phyloP scores from a whole-genome alignment of 2,797 vertebrate genomes.

The Mastacembelus armatus region DNA sequence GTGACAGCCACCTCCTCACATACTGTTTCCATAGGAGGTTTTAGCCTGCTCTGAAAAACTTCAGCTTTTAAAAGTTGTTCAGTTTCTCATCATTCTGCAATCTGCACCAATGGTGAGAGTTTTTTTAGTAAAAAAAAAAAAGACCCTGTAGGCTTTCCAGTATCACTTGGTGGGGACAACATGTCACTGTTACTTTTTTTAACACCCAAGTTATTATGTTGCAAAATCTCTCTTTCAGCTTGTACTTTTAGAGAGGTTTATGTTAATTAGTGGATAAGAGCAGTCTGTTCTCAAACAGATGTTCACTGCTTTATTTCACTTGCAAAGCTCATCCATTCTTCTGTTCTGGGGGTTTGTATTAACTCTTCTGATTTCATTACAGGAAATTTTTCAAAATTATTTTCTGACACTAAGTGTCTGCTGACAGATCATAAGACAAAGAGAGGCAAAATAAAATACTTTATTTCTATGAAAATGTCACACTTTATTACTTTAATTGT shows the following conservation, averaged over 20 bases:
- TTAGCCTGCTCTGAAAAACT: background rate
- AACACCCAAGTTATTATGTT: background rate
- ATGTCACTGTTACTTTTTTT: background rate
- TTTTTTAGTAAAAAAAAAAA: too few relatives aligned
- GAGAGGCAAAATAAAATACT: conserved; percentile 1
- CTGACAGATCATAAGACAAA: conserved; percentile 1
- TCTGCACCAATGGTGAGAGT: too few relatives aligned
- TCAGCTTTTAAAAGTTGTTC: background rate
- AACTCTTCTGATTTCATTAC: background rate
- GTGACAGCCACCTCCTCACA: background rate
- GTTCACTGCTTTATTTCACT: conserved; percentile 18
- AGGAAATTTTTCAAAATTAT: background rate
- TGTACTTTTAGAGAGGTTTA: background rate
- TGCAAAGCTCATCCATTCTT: background rate
- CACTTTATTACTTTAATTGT: conserved; percentile 37
- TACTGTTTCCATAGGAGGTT: background rate
- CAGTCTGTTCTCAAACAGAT: background rate
- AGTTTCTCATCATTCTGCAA: background rate
- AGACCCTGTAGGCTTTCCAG: background rate
- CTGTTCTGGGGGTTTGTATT: background rate
- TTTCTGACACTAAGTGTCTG: background rate
- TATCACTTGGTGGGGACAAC: background rate
- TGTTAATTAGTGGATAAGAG: background rate
- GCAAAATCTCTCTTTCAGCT: background rate
- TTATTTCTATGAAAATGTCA: conserved; percentile 24